Base-by-base conservation (phyloP, 1,140 invertebrate genomes). In the Limonius californicus region DNA sequence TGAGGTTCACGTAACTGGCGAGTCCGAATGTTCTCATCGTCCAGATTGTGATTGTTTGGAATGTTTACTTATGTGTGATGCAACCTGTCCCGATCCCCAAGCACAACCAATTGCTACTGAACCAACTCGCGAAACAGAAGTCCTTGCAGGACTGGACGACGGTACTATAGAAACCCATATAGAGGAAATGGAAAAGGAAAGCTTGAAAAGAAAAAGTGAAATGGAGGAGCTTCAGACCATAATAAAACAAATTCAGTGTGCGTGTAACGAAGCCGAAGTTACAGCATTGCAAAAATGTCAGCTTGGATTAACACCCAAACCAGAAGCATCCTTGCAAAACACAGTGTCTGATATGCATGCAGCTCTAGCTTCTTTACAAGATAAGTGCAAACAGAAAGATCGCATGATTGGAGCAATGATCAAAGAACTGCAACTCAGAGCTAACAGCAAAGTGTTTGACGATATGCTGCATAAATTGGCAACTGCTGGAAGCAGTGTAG, bases 351-450 rank as follows among this genome's bases (percentile, higher is more conserved):
- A 65, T 8, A 42, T 73, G 12, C 65, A 73, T 54, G 56, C 69
- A 47, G 68, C 71, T 9, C 57, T 73, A 12, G 57, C 59, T 12
- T 70, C 67, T 12, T 59, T 72, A 9, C 67, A 72, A 57, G 59
- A 67, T 7, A 73, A 73, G 58, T 72, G 71, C 30, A 67, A 61
- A 30, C 64, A 69, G 7, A 73, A 73, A 64, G 70, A 73, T 59
- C 61, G 57, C 20, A 70, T 73, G 66, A 73, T 73, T 55, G 64
- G 67, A 7, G 67, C 63, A 2, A 65, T 73, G 67, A 71, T 65
- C 12, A 39, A 64, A 23, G 64, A 73, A 45, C 30, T 73, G 14
- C 54, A 69, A 45, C 12, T 53, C n/a, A 35, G 65, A 6, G 65
- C 62, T 15, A 58, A 59, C 45, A 61, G 64, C 15, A 67, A 71